phyloP scores from a whole-genome alignment of 2,888 invertebrate species.

The Scelioninae gen. 1 region DNA sequence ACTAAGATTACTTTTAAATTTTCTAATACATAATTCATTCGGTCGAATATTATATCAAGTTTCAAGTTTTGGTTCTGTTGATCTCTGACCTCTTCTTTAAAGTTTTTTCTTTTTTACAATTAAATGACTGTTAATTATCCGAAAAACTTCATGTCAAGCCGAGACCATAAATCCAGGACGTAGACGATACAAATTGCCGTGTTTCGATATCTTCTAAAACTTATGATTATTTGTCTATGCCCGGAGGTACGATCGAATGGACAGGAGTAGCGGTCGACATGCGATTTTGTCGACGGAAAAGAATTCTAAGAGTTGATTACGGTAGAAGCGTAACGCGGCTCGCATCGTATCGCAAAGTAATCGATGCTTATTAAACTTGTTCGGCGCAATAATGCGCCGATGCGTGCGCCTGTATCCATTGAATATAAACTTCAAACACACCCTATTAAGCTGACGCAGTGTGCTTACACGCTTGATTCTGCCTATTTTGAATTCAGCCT shows the following conservation, averaged over 20 bases:
- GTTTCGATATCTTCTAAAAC: conserved; percentile 38
- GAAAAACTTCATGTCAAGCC: conserved; percentile 16
- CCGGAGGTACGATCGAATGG: conserved; percentile 11
- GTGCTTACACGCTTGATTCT: conserved; percentile 30
- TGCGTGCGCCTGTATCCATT: conserved; percentile 9
- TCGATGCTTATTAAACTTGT: conserved; percentile 40
- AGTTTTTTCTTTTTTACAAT: conserved; percentile 19
- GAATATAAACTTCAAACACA: conserved; percentile 45
- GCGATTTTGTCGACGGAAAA: not conserved
- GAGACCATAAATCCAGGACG: conserved; percentile 46
- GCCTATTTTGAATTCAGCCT: conserved; percentile 49
- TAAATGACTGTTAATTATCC: conserved; percentile 56
- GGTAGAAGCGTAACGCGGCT: conserved; percentile 1
- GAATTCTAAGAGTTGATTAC: conserved; percentile 17
- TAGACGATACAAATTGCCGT: conserved; percentile 62
- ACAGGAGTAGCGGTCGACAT: too few species aligned
- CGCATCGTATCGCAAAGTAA: conserved; percentile 7
- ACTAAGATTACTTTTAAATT: too few species aligned
- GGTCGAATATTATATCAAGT: not conserved
- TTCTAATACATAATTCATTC: not conserved
- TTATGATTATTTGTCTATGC: conserved; percentile 65
- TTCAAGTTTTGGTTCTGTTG: too few species aligned
- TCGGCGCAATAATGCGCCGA: conserved; percentile 18
- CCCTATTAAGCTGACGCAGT: conserved; percentile 30
- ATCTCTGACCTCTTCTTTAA: too few species aligned